These are phyloP conservation scores for Ascaphus truei DNA, from an alignment of 2,113 vertebrate species.

Conservation along the genomic window DNA sequence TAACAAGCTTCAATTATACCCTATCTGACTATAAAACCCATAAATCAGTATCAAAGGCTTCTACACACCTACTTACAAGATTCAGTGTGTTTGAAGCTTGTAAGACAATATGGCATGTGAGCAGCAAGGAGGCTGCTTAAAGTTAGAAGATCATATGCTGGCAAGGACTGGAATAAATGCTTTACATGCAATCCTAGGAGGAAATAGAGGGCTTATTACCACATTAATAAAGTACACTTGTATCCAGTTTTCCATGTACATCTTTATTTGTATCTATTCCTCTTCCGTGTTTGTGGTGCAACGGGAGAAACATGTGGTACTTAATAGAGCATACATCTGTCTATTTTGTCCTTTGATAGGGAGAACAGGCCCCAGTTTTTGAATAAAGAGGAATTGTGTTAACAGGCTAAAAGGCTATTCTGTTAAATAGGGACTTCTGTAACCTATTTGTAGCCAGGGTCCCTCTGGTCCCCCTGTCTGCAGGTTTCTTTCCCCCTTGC, in stretches of 20 bases:
- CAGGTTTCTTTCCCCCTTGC: too few relatives aligned
- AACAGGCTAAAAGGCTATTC: not conserved
- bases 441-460: too few relatives aligned
- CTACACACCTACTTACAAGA: conserved; percentile 20
- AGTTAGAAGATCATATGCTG: conserved; percentile 2
- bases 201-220: conserved; percentile 3
- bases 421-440: too few relatives aligned
- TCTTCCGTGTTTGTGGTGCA: not conserved
- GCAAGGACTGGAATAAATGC: conserved; percentile 7
- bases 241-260: not conserved
- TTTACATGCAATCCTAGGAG: conserved; percentile 4
- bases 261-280: not conserved
- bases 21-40: conserved; percentile 5
- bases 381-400: not conserved
- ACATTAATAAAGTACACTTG: not conserved
- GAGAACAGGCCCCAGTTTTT: not conserved
- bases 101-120: not conserved
- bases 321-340: not conserved
- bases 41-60: conserved; percentile 24
- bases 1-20: conserved; percentile 17
- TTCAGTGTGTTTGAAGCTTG: conserved; percentile 11
- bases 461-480: too few relatives aligned
- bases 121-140: not conserved
- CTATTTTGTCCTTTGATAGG: not conserved
- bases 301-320: not conserved